Percentiles rank a stretch among this genome's conserved stretches.
Evolutionary conservation across 2,797 vertebrate genomes (phyloP).

Genomic region (Sebastes variabilis): DNA sequence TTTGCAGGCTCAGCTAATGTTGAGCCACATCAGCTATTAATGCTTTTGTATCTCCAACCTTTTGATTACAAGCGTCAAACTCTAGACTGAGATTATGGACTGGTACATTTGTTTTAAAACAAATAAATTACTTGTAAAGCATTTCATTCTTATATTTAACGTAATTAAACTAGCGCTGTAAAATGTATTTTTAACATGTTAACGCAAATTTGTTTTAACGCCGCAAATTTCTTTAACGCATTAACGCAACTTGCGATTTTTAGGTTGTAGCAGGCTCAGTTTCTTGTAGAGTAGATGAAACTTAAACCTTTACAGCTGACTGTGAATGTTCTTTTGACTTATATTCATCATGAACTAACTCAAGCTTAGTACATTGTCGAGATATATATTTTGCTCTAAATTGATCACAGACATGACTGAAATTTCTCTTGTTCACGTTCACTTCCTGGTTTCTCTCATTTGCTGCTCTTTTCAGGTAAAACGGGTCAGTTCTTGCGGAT

Average conservation of each 20-base stretch:
- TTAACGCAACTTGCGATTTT: too few relatives aligned
- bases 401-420: not conserved
- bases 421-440: not conserved
- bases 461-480: conserved; percentile 64
- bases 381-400: not conserved
- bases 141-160: not conserved
- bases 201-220: too few relatives aligned
- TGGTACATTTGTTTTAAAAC: conserved; percentile 13
- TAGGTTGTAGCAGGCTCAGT: too few relatives aligned
- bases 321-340: not conserved
- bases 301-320: not conserved
- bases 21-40: conserved; percentile 52
- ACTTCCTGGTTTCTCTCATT: not conserved
- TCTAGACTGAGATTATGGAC: conserved; percentile 2
- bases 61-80: conserved; percentile 25
- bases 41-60: conserved; percentile 28
- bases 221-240: not conserved
- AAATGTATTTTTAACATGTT: too few relatives aligned
- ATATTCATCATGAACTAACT: not conserved
- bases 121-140: not conserved
- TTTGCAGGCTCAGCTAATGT: conserved; percentile 78
- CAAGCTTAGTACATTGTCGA: not conserved
- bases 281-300: not conserved
- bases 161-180: not conserved
- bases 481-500: conserved; percentile 74